A percentile compares a stretch with the other conserved stretches of the same genome.
These are phyloP conservation scores for Corythornis vintsioides DNA, from an alignment of 2,113 vertebrate genomes.

Conservation along the genomic window DNA sequence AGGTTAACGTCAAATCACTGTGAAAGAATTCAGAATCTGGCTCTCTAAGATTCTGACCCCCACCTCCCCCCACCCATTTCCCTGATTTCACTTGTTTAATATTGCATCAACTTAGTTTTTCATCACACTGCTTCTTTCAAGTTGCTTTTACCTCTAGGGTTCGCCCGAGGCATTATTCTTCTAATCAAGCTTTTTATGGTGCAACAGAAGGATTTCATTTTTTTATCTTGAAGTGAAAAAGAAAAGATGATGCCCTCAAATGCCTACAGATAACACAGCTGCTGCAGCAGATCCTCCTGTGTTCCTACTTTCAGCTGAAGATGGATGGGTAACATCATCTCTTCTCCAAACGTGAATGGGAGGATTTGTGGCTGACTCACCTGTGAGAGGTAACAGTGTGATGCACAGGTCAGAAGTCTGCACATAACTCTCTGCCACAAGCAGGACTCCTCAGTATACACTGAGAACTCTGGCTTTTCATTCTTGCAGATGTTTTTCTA, in stretches of 20 bases:
- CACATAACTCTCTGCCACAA: neutral
- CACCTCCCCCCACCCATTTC: fast-evolving
- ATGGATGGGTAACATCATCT: neutral
- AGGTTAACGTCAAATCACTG: neutral
- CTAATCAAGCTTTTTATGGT: conserved; percentile 49
- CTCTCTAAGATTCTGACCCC: fast-evolving
- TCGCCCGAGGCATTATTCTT: conserved; percentile 60
- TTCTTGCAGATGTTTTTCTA: neutral
- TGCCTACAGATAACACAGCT: neutral
- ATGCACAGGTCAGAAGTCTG: neutral
- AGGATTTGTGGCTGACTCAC: fast-evolving
- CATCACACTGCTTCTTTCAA: conserved; percentile 52
- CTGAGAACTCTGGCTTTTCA: neutral
- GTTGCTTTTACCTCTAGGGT: conserved; percentile 52
- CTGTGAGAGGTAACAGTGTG: neutral
- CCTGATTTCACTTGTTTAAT: conserved; percentile 57
- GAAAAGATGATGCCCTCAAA: neutral
- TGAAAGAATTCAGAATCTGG: neutral
- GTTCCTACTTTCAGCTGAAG: neutral
- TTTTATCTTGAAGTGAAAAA: neutral
- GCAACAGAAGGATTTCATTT: conserved; percentile 1
- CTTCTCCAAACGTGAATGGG: neutral
- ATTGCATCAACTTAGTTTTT: conserved; percentile 59
- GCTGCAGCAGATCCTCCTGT: neutral
- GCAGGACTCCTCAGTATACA: neutral